Evolutionary conservation across 2,797 vertebrate genomes (phyloP).

Genomic region (Odontamblyopus rebecca): DNA sequence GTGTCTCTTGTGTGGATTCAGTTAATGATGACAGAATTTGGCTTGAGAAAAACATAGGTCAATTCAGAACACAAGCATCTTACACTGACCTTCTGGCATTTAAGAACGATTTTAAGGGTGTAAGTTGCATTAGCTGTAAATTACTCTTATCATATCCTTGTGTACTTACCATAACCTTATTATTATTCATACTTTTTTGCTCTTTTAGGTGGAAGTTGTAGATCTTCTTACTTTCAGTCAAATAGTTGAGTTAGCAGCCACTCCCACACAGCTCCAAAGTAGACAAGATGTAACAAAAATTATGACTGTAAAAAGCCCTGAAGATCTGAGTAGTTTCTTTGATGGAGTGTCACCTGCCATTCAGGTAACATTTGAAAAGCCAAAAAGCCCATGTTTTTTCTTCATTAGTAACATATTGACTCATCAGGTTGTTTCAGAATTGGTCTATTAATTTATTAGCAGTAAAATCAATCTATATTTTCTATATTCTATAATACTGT

Average conservation of each 20-base stretch:
- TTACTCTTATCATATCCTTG: too few relatives aligned
- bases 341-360: constrained; percentile 60
- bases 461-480: background rate
- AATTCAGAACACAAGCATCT: constrained; percentile 44
- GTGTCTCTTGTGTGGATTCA: constrained; percentile 45
- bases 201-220: constrained; percentile 51
- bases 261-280: constrained; percentile 41
- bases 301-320: constrained; percentile 42
- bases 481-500: background rate
- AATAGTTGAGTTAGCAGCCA: constrained; percentile 50
- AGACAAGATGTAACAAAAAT: constrained; percentile 54
- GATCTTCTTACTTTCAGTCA: constrained; percentile 57
- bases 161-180: background rate
- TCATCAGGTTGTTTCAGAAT: background rate
- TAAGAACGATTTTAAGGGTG: constrained; percentile 60
- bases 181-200: background rate
- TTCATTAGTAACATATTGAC: background rate
- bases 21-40: constrained; percentile 44
- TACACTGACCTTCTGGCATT: constrained; percentile 44
- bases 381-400: background rate
- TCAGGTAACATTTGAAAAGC: constrained; percentile 44
- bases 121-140: constrained; percentile 24
- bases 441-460: background rate
- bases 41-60: constrained; percentile 55
- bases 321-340: constrained; percentile 61